Evolutionary conservation across 2,113 vertebrate genomes (phyloP).

Genomic region (Tetrax tetrax): DNA sequence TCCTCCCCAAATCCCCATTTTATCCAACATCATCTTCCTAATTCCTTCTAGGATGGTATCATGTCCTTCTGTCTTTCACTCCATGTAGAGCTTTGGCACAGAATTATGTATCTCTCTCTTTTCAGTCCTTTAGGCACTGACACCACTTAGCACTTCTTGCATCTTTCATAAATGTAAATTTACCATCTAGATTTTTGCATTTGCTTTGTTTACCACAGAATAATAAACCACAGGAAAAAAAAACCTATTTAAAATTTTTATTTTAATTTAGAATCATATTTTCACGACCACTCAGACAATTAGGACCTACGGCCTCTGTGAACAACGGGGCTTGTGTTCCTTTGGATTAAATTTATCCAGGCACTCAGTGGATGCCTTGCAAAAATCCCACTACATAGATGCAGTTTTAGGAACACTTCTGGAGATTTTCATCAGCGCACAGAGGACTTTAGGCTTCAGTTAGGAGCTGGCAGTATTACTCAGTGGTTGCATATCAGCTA

Average conservation of each 20-base stretch:
- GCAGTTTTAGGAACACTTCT: neutral
- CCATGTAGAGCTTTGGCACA: neutral
- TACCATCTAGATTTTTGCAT: neutral
- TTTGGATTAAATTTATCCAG: neutral
- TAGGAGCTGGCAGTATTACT: neutral
- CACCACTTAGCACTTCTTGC: neutral
- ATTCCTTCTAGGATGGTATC: neutral
- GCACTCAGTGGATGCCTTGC: neutral
- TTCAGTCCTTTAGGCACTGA: neutral
- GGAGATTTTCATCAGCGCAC: neutral
- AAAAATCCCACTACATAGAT: neutral
- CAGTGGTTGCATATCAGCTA: neutral
- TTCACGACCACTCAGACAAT: fast-evolving
- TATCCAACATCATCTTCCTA: neutral
- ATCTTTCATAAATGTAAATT: neutral
- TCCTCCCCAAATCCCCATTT: neutral
- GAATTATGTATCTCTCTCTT: neutral
- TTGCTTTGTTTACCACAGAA: neutral
- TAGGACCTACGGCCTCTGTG: neutral
- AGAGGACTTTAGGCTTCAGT: neutral
- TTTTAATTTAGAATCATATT: neutral
- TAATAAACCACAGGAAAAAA: neutral
- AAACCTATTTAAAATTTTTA: neutral
- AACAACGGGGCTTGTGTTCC: neutral
- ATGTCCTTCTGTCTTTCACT: neutral